Conservation (phyloP, 1,140 invertebrate genomes). For the Yoshiicerus persimilis region DNA sequence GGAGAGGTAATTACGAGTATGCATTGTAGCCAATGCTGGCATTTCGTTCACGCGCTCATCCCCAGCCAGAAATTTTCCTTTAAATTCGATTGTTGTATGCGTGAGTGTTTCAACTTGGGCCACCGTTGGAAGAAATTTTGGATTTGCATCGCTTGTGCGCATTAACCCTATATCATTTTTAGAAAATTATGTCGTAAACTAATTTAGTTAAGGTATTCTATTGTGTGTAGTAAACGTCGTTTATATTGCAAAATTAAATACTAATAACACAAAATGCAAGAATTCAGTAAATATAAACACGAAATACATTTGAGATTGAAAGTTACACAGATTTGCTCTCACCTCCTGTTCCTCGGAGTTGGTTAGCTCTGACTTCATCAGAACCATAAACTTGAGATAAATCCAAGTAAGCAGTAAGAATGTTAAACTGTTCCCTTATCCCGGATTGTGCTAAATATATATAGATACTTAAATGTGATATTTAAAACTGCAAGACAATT, state of each 20-base stretch:
- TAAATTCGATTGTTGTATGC: neutral
- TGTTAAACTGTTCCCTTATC: conserved; percentile 65
- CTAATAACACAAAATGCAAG: too few species aligned
- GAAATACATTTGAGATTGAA: too few species aligned
- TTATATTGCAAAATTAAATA: too few species aligned
- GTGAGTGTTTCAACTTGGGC: neutral
- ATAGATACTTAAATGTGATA: too few species aligned
- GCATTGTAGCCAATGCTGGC: conserved; percentile 39
- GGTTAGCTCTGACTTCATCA: conserved; percentile 57
- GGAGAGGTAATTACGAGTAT: conserved; percentile 38
- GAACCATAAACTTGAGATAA: conserved; percentile 72
- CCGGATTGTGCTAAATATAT: conserved; percentile 46
- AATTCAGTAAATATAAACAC: too few species aligned
- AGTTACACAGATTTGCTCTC: conserved; percentile 50
- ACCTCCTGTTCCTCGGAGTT: conserved; percentile 42
- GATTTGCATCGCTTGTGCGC: too few species aligned
- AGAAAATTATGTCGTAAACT: too few species aligned
- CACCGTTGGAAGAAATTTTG: conserved; percentile 30
- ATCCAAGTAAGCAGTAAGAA: conserved; percentile 70
- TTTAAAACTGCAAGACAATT: too few species aligned
- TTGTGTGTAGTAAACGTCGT: too few species aligned
- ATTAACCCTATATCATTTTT: too few species aligned
- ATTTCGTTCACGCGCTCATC: conserved; percentile 44
- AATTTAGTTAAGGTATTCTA: too few species aligned
- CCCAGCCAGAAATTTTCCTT: conserved; percentile 39